Conservation (phyloP, 2,888 invertebrate species). For the Eurytoma adleriae region DNA sequence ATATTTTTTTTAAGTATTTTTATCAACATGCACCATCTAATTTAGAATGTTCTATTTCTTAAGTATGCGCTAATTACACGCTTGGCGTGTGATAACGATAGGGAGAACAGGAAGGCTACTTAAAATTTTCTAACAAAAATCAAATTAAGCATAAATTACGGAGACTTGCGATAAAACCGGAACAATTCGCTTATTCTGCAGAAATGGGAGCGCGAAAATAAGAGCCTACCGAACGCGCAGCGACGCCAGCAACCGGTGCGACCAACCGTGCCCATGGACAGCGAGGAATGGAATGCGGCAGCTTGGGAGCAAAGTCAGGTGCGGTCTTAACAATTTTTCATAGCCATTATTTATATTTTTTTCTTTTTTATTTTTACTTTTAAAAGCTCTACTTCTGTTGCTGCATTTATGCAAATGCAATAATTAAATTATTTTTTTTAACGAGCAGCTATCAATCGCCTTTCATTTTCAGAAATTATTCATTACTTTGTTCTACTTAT, state of each 20-base stretch:
- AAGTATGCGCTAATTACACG: too few species aligned
- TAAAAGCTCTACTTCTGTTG: neutral
- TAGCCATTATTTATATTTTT: neutral
- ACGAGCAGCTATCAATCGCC: too few species aligned
- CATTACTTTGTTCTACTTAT: too few species aligned
- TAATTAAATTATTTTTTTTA: neutral
- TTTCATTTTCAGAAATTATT: constrained; percentile 9
- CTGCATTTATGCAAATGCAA: neutral
- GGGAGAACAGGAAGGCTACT: too few species aligned
- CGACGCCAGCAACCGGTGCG: constrained; percentile 78
- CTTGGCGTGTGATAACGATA: too few species aligned
- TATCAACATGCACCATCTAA: too few species aligned
- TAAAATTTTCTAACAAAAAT: too few species aligned
- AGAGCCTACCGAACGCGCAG: constrained; percentile 77
- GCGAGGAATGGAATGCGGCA: constrained; percentile 77
- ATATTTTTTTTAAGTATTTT: too few species aligned
- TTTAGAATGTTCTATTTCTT: too few species aligned
- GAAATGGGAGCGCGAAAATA: constrained; percentile 82
- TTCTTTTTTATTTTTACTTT: neutral
- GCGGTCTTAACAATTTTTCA: constrained; percentile 30
- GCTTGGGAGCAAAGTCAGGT: constrained; percentile 79
- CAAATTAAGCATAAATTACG: neutral
- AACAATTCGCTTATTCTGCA: constrained; percentile 64
- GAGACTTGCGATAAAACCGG: neutral
- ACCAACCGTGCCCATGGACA: constrained; percentile 75